Base-by-base conservation (phyloP, 2,113 vertebrate genomes). In the Hydropotes inermis region DNA sequence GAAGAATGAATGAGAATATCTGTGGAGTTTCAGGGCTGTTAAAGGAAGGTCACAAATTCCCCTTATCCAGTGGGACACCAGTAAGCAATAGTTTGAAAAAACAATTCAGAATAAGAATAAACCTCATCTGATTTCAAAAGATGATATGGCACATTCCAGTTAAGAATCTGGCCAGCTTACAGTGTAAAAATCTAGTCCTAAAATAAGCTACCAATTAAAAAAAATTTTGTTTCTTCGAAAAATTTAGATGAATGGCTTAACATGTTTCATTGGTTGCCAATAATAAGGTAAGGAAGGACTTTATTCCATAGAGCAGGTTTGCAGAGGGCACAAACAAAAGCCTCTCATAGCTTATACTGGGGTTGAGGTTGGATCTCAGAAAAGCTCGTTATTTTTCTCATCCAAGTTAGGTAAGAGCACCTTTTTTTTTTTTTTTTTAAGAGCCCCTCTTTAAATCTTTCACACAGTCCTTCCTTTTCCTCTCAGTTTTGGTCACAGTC, bases 181-280 rank as follows among this genome's bases (percentile, higher is more conserved):
- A 89, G 19, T 28, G 57, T n/a, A 54, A 91, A 43, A 91, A 74
- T 84, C 7, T 81, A 94, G 21, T 82, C 61, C 28, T 70, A 86
- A 89, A 55, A 95, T 74, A 92, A 8, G 33, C 60, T 67, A 60
- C 43, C 64, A 45, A 79, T 67, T 70, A 1, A 95, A 82, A 64
- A 47, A 89, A 25, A 45, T n/a, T 88, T 78, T 50, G 95, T 45
- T 97, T 97, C 60, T 81, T 57, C 25, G 58, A 81, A 89, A 96
- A 94, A 39, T 15, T 61, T 54, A 89, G 25, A 94, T 74, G 81
- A 89, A 86, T 45, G 43, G 39, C 25, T 74, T 58, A 92, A 86
- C 25, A 67, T 17, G 39, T 30, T 57, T 95, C 7, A 64, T 61
- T 33, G 67, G 28, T 12, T 74, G 43, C 70, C 67, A 74, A 8